Evolutionary conservation across 2,888 invertebrate species (phyloP), one percentile per base, ranked within the genome.

Genomic region (Octodonta nipae): DNA sequence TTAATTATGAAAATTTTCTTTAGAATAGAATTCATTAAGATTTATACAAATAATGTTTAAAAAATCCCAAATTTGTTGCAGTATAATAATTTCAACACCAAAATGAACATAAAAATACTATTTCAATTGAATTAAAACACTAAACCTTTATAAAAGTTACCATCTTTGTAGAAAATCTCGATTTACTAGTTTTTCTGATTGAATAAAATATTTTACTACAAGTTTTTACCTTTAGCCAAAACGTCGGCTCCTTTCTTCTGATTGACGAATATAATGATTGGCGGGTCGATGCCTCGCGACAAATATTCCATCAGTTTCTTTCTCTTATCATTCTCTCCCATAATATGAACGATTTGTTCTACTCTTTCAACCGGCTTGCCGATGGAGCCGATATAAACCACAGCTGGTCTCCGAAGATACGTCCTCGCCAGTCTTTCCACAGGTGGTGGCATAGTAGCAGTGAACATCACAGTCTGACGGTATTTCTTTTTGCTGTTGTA

Each of bases 391-490:
- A 98, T 96, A 58, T 96, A 60, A 0, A 98, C 96, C 2, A 95
- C 86, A 7, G 96, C 92, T 0, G 98, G 98, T 50, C 98, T 71
- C 34, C 98, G 71, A 13, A 99, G 67, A 64, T 98, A 99, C 15
- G 80, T 86, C 40, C 93, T 72, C 0, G 98, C 98, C 40, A 99
- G 65, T 17, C 96, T 72, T 65, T 99, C 98, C 2, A 99, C 93
- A 2, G 95, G 88, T 0, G 95, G 82, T 5, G 95, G 95, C 98
- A 99, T 99, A 42, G 98, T 99, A 3, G 98, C 98, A 29, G 98
- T 98, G 64, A 99, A 99, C 98, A 99, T 99, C 58, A 99, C 98
- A 51, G 98, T 99, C 80, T 95, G 95, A 58, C 95, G 71, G 61
- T 85, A 98, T 61, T 98, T 98, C 60, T 95, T 86, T 61, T 92